A percentile compares a stretch with the other conserved stretches of the same genome.
Evolutionary conservation across 2,888 invertebrate genomes (phyloP).

Genomic region (Strigamia crassipes): DNA sequence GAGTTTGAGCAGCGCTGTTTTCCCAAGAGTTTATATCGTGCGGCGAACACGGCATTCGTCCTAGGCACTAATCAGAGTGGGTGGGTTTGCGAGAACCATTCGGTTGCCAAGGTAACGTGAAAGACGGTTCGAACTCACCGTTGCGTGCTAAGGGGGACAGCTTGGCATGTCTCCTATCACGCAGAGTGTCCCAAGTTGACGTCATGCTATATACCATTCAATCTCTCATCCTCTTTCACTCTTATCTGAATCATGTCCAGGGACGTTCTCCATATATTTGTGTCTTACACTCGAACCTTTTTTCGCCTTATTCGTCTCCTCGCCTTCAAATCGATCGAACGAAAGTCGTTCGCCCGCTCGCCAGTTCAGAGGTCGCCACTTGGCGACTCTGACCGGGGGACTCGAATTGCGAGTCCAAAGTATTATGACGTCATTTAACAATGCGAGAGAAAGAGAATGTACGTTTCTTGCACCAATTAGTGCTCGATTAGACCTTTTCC

Average conservation of each 20-base stretch:
- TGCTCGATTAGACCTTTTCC: slow-evolving; percentile 34
- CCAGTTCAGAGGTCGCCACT: neutral
- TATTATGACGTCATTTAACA: slow-evolving; percentile 38
- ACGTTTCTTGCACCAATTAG: slow-evolving; percentile 39
- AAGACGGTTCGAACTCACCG: slow-evolving; percentile 30
- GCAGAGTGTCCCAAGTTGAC: slow-evolving; percentile 19
- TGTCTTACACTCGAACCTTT: neutral
- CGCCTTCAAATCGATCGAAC: neutral
- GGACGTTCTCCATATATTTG: neutral
- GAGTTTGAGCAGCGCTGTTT: neutral
- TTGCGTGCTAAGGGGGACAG: slow-evolving; percentile 21
- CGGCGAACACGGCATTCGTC: neutral
- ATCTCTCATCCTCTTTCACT: neutral
- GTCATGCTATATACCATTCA: neutral
- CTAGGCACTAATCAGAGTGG: slow-evolving; percentile 12
- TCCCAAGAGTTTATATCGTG: neutral
- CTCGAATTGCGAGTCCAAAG: neutral
- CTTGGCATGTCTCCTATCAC: slow-evolving; percentile 40
- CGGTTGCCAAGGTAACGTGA: slow-evolving; percentile 3
- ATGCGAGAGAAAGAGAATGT: neutral
- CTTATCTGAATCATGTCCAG: slow-evolving; percentile 4
- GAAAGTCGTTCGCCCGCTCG: neutral
- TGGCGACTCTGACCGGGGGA: neutral
- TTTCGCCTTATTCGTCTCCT: neutral
- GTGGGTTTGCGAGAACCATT: slow-evolving; percentile 8